A percentile compares a stretch with the other conserved stretches of the same genome.
These are phyloP conservation scores for Heterodera schachtii DNA, from an alignment of 1,140 invertebrate genomes.

Conservation along the genomic window DNA sequence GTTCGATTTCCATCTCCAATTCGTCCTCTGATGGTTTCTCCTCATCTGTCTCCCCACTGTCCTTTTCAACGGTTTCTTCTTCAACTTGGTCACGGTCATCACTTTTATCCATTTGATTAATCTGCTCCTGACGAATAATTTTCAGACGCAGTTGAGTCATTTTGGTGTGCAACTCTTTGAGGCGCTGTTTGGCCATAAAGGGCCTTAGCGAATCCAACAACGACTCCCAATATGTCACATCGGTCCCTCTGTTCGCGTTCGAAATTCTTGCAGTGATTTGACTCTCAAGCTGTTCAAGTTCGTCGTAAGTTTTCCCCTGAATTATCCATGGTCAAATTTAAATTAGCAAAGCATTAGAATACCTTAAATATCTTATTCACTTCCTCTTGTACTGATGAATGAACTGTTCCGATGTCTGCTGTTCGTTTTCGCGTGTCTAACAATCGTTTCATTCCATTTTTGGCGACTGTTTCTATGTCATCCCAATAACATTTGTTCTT, in stretches of 20 bases:
- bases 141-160: constrained; percentile 86
- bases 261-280: constrained; percentile 87
- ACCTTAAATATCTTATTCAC: constrained; percentile 84
- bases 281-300: constrained; percentile 72
- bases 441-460: constrained; percentile 89
- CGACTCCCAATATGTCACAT: constrained; percentile 94
- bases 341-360: constrained; percentile 11
- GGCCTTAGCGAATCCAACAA: constrained; percentile 88
- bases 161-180: constrained; percentile 87
- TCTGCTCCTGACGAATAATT: constrained; percentile 80
- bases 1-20: constrained; percentile 27
- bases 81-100: constrained; percentile 27
- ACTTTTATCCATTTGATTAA: constrained; percentile 23
- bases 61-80: constrained; percentile 14
- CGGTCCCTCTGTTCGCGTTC: constrained; percentile 82
- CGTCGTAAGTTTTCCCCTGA: constrained; percentile 78
- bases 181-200: constrained; percentile 86
- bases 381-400: constrained; percentile 86
- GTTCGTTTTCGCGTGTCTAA: constrained; percentile 72
- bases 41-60: constrained; percentile 15
- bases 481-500: constrained; percentile 93
- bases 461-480: constrained; percentile 91
- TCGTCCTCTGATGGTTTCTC: neutral
- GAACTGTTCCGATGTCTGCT: constrained; percentile 74
- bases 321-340: constrained; percentile 10